These are phyloP conservation scores for Grallaria varia DNA, from an alignment of 2,113 vertebrate species.

Conservation along the genomic window DNA sequence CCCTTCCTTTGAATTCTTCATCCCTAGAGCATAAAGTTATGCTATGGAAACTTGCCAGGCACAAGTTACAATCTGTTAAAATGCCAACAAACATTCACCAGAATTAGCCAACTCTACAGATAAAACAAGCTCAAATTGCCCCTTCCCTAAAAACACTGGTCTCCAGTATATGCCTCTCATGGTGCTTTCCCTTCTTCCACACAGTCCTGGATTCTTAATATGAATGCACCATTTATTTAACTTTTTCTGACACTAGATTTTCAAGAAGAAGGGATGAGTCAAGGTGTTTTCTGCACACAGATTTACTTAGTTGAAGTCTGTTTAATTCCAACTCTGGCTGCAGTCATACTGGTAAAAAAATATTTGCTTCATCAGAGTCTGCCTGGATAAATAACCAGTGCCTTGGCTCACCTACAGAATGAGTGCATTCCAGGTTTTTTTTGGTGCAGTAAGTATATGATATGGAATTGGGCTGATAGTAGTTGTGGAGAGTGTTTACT, in stretches of 20 bases:
- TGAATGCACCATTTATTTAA: not conserved
- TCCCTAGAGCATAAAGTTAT: not conserved
- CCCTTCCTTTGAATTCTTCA: not conserved
- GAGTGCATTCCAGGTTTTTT: not conserved
- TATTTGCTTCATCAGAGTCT: slow-evolving; percentile 1
- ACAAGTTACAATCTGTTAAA: not conserved
- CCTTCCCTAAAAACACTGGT: not conserved
- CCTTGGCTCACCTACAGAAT: not conserved
- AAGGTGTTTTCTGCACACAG: not conserved
- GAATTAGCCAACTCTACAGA: not conserved
- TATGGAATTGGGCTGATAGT: not conserved
- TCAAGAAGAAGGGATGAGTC: not conserved
- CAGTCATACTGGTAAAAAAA: not conserved
- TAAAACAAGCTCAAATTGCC: not conserved
- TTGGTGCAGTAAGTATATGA: not conserved
- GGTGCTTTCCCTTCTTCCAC: not conserved
- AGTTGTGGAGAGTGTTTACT: not conserved
- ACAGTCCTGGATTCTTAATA: not conserved
- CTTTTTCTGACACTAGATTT: not conserved
- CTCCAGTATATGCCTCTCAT: not conserved
- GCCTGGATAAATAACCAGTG: not conserved
- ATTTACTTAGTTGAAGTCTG: not conserved
- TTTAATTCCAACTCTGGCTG: not conserved
- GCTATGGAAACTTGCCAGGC: not conserved
- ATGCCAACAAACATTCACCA: not conserved